Evolutionary conservation across 2,113 vertebrate species (phyloP).

Genomic region (Delphinapterus leucas): DNA sequence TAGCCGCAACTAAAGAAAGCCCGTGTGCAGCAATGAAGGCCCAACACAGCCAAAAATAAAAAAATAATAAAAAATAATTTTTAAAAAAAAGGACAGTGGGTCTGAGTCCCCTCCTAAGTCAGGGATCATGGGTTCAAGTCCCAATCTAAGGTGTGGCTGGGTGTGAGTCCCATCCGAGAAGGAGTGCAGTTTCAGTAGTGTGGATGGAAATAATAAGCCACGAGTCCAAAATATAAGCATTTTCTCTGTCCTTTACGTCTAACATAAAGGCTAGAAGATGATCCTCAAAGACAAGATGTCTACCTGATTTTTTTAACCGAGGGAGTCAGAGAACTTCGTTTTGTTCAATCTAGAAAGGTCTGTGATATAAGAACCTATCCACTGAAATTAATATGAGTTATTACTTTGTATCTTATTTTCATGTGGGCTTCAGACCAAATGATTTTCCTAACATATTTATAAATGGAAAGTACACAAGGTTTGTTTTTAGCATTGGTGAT

Average conservation of each 20-base stretch:
- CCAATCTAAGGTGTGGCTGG: no score
- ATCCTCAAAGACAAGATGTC: background rate
- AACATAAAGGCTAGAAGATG: background rate
- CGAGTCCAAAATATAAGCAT: background rate
- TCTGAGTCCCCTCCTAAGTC: no score
- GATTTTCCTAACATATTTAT: background rate
- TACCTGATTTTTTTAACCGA: background rate
- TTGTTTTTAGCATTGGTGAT: background rate
- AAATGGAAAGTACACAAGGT: background rate
- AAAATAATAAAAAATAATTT: no score
- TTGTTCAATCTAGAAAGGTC: background rate
- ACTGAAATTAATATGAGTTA: background rate
- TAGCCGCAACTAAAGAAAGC: no score
- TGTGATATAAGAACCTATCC: background rate
- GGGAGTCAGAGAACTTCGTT: background rate
- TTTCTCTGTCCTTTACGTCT: background rate
- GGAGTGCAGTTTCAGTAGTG: no score
- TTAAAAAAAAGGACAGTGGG: no score
- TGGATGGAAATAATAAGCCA: background rate
- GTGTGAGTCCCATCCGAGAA: no score
- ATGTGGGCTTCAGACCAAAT: background rate
- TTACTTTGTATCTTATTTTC: slow-evolving; percentile 6
- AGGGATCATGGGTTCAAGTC: no score
- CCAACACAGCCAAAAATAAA: no score
- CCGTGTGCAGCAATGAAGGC: no score